Percentiles rank a stretch among this genome's conserved stretches.
Evolutionary conservation across 2,888 invertebrate species (phyloP).

Genomic region (Plebejus argus): DNA sequence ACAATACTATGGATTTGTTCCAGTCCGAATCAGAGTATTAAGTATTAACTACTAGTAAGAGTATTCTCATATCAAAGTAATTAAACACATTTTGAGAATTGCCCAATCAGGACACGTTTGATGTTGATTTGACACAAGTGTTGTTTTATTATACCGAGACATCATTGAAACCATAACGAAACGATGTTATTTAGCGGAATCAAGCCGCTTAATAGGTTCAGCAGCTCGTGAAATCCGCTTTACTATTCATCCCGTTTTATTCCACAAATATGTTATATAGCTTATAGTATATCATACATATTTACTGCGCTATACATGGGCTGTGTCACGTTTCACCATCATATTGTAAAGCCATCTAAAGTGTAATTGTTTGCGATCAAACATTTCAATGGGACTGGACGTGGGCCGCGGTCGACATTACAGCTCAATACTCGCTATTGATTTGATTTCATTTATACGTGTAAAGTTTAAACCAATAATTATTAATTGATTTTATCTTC

Average conservation of each 20-base stretch:
- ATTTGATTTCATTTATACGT: neutral
- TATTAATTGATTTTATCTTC: neutral
- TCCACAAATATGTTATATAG: neutral
- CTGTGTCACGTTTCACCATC: neutral
- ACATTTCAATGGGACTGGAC: neutral
- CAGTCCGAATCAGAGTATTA: neutral
- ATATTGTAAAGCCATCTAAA: slow-evolving; percentile 10
- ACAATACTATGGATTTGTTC: neutral
- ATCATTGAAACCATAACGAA: neutral
- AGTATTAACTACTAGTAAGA: too few relatives aligned
- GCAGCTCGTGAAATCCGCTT: slow-evolving; percentile 7
- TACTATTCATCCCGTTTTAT: neutral
- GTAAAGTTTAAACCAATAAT: too few relatives aligned
- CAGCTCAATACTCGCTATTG: neutral
- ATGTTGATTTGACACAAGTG: too few relatives aligned
- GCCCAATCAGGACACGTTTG: too few relatives aligned
- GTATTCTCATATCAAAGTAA: too few relatives aligned
- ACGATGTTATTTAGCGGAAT: neutral
- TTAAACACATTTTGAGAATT: too few relatives aligned
- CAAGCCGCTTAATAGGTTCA: neutral
- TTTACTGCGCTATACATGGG: neutral
- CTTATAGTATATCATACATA: neutral
- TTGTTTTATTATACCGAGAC: too few relatives aligned
- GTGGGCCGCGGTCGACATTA: neutral
- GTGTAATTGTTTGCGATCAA: neutral